Conservation (phyloP, 2,797 vertebrate species). For the Dicrostonyx torquatus region DNA sequence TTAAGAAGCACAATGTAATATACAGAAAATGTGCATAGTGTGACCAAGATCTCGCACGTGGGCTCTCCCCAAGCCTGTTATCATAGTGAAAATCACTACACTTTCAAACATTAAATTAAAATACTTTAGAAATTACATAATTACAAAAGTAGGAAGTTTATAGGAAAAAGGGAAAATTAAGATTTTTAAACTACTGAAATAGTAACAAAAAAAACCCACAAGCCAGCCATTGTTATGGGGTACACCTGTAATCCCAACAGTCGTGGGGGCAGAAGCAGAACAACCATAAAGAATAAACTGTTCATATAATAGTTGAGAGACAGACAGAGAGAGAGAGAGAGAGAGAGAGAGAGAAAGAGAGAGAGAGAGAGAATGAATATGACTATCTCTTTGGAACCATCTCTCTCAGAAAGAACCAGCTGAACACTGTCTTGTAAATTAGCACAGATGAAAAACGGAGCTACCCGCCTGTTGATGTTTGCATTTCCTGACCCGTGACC, state of each 20-base stretch:
- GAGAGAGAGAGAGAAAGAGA: neutral
- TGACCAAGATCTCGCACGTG: neutral
- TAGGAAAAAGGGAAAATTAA: conserved; percentile 39
- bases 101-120: conserved; percentile 54
- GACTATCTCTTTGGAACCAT: neutral
- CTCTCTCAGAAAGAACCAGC: neutral
- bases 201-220: neutral
- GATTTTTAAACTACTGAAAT: conserved; percentile 1
- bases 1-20: conserved; percentile 45
- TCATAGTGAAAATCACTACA: neutral
- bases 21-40: neutral
- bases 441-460: neutral
- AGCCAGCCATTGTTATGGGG: neutral
- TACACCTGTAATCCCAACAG: neutral
- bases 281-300: neutral
- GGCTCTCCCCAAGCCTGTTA: conserved; percentile 35
- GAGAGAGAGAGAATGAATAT: neutral
- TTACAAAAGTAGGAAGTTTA: conserved; percentile 21
- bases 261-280: neutral
- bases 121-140: neutral
- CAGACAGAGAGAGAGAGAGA: neutral
- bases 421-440: neutral
- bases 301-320: neutral
- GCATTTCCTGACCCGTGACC: conserved; percentile 25
- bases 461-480: neutral